Evolutionary conservation across 2,797 vertebrate genomes (phyloP).

Genomic region (Remorina albescens): DNA sequence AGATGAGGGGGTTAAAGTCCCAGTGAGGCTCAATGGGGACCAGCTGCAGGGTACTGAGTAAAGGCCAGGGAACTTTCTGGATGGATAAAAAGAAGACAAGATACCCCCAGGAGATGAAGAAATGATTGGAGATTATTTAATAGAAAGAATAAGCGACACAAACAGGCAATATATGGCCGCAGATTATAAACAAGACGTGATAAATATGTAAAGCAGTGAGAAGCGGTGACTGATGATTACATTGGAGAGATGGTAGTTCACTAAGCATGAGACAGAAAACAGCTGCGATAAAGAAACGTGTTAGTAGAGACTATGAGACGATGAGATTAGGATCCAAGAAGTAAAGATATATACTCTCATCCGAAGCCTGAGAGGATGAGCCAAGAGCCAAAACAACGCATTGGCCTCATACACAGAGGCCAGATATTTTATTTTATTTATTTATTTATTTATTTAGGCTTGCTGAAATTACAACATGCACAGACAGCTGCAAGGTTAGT

Average conservation of each 20-base stretch:
- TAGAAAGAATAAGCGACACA: background rate
- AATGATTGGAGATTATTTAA: slow-evolving; percentile 31
- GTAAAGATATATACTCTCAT: background rate
- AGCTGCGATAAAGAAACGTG: background rate
- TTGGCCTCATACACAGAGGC: too few relatives aligned
- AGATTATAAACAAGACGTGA: background rate
- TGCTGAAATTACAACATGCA: background rate
- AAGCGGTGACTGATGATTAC: background rate
- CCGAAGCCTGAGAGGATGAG: background rate
- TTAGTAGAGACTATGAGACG: background rate
- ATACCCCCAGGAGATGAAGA: slow-evolving; percentile 59
- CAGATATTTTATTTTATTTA: too few relatives aligned
- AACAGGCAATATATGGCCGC: background rate
- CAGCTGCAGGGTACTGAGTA: slow-evolving; percentile 78
- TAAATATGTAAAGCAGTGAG: background rate
- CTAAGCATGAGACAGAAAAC: background rate
- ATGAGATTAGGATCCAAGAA: background rate
- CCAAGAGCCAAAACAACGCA: background rate
- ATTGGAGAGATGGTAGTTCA: background rate
- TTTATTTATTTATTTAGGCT: too few relatives aligned
- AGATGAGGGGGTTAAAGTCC: slow-evolving; percentile 64
- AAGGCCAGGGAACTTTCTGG: slow-evolving; percentile 72
- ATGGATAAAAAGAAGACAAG: slow-evolving; percentile 61
- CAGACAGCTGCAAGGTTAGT: background rate
- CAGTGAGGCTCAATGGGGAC: slow-evolving; percentile 72